Evolutionary conservation across 2,113 vertebrate genomes (phyloP).

Genomic region (Pseudorectes ferrugineus): DNA sequence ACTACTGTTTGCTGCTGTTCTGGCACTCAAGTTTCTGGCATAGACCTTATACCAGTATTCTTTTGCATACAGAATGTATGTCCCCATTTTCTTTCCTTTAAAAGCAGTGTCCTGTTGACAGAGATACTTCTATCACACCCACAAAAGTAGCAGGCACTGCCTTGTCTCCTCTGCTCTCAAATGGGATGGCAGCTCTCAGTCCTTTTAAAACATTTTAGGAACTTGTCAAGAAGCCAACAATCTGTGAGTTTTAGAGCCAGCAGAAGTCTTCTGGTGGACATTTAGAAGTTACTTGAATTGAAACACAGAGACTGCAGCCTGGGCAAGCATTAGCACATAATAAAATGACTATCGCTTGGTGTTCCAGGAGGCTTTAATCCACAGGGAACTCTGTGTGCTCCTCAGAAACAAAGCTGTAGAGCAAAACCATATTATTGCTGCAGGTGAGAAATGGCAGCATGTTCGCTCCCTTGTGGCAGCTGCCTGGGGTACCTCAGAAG

Average conservation of each 20-base stretch:
- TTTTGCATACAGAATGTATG: not conserved
- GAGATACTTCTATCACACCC: not conserved
- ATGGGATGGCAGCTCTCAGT: accelerated
- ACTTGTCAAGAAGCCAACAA: not conserved
- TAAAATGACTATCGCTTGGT: not conserved
- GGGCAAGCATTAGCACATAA: not conserved
- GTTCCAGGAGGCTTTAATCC: not conserved
- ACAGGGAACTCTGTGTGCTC: not conserved
- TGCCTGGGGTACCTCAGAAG: not conserved
- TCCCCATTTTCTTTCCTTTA: not conserved
- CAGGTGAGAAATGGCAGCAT: not conserved
- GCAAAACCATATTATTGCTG: not conserved
- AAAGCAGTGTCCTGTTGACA: not conserved
- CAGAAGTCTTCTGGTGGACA: not conserved
- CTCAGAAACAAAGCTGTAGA: not conserved
- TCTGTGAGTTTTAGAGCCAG: not conserved
- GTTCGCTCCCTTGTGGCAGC: not conserved
- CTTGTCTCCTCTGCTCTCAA: not conserved
- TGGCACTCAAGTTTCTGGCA: not conserved
- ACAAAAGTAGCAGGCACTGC: not conserved
- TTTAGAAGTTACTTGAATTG: not conserved
- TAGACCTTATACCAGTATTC: not conserved
- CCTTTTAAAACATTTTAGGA: not conserved
- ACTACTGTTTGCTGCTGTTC: not conserved
- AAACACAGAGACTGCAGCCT: not conserved